These are phyloP conservation scores for Ditylenchus weischeri DNA, from an alignment of 2,888 invertebrate genomes.

Conservation along the genomic window DNA sequence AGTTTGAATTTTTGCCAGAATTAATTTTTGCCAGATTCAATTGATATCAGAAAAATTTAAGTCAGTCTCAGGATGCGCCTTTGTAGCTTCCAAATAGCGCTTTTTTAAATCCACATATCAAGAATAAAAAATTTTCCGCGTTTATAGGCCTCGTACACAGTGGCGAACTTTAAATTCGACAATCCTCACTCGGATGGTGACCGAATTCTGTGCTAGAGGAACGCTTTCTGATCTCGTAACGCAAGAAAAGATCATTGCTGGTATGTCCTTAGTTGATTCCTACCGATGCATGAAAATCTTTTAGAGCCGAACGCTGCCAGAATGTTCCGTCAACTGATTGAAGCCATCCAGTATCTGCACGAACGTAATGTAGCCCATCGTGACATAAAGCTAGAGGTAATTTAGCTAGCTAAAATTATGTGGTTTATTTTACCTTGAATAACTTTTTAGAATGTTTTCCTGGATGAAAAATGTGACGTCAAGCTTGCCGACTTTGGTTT, in stretches of 20 bases:
- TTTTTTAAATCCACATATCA: too few species aligned
- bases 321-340: slow-evolving; percentile 47
- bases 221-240: slow-evolving; percentile 37
- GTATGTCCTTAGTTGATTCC: neutral
- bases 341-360: slow-evolving; percentile 49
- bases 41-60: too few species aligned
- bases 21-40: too few species aligned
- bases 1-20: too few species aligned
- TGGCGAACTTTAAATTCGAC: too few species aligned
- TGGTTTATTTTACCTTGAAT: neutral
- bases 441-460: slow-evolving; percentile 45
- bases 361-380: slow-evolving; percentile 31
- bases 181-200: slow-evolving; percentile 42
- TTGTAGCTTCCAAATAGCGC: too few species aligned
- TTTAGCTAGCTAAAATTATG: neutral
- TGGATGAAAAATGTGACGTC: slow-evolving; percentile 46
- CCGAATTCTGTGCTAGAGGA: slow-evolving; percentile 45
- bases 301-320: slow-evolving; percentile 38
- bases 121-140: too few species aligned
- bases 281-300: slow-evolving; percentile 1
- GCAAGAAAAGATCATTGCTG: slow-evolving; percentile 8
- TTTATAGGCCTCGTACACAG: too few species aligned
- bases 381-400: slow-evolving; percentile 30
- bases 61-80: too few species aligned
- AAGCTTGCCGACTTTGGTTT: slow-evolving; percentile 51